Evolutionary conservation across 2,888 invertebrate genomes (phyloP), one percentile per base, ranked within the genome.

Genomic region (Pollenia griseotomentosa): DNA sequence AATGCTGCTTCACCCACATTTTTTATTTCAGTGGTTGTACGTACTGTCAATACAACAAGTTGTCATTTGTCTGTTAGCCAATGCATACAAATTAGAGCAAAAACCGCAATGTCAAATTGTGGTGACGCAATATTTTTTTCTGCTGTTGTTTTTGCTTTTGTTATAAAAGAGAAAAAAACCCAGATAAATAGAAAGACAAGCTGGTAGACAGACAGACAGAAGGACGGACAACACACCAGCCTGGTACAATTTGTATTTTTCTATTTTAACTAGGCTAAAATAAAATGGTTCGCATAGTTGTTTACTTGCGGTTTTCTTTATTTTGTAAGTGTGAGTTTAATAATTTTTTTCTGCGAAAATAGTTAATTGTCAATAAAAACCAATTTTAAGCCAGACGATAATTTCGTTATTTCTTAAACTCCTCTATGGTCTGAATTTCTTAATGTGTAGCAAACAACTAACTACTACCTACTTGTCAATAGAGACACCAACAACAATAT

Each of bases 1-100:
- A 33, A 23, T 74, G 68, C 16, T 75, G 83, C 86, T 86, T 83
- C 87, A 84, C 84, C 87, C 83, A 84, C 87, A 84, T 84, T 84
- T 84, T 83, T 81, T 59, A n/a, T 16, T 46, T 44, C 33, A 40
- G 42, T 53, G 44, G 73, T 79, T 71, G 59, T 73, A 51, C 33
- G 33, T 33, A 33, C 33, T 33, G 33, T 33, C 33, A 33, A 33
- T 33, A 65, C 81, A 81, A 81, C 65, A 68, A 84, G 66, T 84
- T 84, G 79, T 79, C 83, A 79, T 75, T 83, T 48, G 75, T 61
- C 57, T 78, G 77, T 78, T 83, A 77, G 71, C 71, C 77, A 78
- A 63, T 87, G 87, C 87, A 87, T 87, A 87, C 84, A 84, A 87
- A 87, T 87, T 87, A 87, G 87, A 87, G 87, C 87, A 87, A 61